A percentile compares a stretch with the other conserved stretches of the same genome.
These are phyloP conservation scores for Cyphomyrmex costatus DNA, from an alignment of 1,140 invertebrate species.

Conservation along the genomic window DNA sequence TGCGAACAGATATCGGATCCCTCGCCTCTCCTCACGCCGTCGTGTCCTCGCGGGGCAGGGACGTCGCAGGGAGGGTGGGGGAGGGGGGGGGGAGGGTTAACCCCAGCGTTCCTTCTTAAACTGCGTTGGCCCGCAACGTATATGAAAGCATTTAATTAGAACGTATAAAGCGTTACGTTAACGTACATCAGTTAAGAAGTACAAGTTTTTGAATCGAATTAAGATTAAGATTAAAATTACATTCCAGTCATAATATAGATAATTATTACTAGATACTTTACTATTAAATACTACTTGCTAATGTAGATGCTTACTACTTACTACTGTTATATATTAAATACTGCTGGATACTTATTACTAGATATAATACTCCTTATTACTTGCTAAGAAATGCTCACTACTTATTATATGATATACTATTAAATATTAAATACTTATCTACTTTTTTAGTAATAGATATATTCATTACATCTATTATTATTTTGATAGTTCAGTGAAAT, in stretches of 20 bases:
- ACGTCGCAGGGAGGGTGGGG: neutral
- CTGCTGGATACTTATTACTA: too few relatives aligned
- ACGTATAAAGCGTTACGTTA: neutral
- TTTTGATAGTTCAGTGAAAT: too few relatives aligned
- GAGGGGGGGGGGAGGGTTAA: neutral
- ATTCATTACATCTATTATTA: too few relatives aligned
- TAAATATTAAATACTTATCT: too few relatives aligned
- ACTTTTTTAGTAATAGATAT: too few relatives aligned
- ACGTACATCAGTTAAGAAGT: constrained; percentile 3
- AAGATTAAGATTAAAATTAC: constrained; percentile 11
- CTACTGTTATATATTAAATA: too few relatives aligned
- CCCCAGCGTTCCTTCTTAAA: constrained; percentile 66
- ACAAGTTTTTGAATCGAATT: constrained; percentile 28
- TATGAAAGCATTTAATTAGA: constrained; percentile 12
- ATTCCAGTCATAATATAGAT: neutral
- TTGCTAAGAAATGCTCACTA: too few relatives aligned
- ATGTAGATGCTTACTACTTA: too few relatives aligned
- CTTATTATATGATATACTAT: too few relatives aligned
- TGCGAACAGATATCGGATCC: constrained; percentile 87
- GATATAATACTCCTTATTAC: too few relatives aligned
- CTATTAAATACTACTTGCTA: too few relatives aligned
- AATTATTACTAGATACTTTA: neutral
- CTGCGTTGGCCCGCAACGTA: too few relatives aligned
- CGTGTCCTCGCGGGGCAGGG: constrained; percentile 67
- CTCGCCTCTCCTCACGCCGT: constrained; percentile 73